Evolutionary conservation across 2,797 vertebrate genomes (phyloP).

Genomic region (Enteromius viviparus): DNA sequence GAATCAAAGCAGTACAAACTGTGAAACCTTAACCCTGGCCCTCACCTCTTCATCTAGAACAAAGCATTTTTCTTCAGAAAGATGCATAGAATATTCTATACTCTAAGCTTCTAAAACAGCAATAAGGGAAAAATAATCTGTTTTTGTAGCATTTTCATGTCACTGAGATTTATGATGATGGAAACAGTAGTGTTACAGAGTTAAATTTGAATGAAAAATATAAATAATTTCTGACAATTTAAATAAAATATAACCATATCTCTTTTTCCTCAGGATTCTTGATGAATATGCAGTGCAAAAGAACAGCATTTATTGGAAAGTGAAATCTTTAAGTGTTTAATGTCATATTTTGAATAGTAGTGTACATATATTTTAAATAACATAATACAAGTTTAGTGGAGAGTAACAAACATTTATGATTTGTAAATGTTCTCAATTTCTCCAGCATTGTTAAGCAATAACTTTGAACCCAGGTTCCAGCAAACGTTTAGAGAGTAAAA

Average conservation of each 20-base stretch:
- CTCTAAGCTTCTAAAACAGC: not conserved
- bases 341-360: not conserved
- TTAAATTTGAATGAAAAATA: not conserved
- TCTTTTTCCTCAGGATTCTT: not conserved
- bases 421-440: not conserved
- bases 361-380: not conserved
- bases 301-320: not conserved
- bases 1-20: slow-evolving; percentile 5
- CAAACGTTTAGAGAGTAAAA: not conserved
- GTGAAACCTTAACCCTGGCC: not conserved
- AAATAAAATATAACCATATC: not conserved
- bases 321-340: not conserved
- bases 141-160: not conserved
- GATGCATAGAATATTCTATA: not conserved
- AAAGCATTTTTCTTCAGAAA: not conserved
- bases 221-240: not conserved
- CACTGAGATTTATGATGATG: not conserved
- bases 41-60: not conserved
- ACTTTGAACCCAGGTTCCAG: not conserved
- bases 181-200: not conserved
- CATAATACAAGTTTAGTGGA: no score
- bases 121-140: no score
- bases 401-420: not conserved
- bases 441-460: not conserved
- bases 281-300: not conserved